Base-by-base conservation (phyloP, 2,113 vertebrate species). In the Limanda limanda region DNA sequence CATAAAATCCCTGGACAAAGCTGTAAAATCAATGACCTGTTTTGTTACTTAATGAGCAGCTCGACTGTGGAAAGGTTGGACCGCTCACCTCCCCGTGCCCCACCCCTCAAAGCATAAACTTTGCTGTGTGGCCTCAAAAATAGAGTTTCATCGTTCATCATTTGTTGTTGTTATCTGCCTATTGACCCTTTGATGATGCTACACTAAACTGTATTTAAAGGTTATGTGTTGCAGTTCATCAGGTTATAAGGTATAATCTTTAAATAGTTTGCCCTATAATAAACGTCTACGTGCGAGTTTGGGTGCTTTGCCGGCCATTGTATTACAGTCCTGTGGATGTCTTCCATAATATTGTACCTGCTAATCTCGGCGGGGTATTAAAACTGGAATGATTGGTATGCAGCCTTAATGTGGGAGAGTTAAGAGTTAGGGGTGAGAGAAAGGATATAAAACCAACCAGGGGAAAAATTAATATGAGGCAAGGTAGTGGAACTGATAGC, bases 11-110 rank as follows among this genome's bases (percentile, higher is more conserved):
- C 86, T 88, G 83, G 91, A 92, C 89, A 92, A 93, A 93, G 91
- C 89, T 82, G 82, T 95, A 94, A 94, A 95, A 93, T 88, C 92
- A 94, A 93, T 93, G 93, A 93, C 87, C 92, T 95, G 92, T 88
- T 94, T 91, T 93, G 89, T 93, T 94, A 88, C 88, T 91, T 93
- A 95, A 95, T 92, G 90, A 92, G 88, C 82, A 92, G 78, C 90
- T 93, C 89, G 87, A 86, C 86, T 91, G 85, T 89, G 83, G 79
- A 94, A 86, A 94, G 88, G 91, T 85, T 86, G 87, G 82, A 74
- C 81, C 54, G 84, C 84, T 89, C 64, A 83, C 83, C 86, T 85
- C 87, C 78, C 74, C 76, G 47, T 72, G 75, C 85, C 76, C 63
- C 64, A 42, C 65, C 88, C 73, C 81, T 71, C 37, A n/a, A 73